A percentile compares a stretch with the other conserved stretches of the same genome.
Evolutionary conservation across 2,113 vertebrate species (phyloP).

Genomic region (Pterocles orientalis): DNA sequence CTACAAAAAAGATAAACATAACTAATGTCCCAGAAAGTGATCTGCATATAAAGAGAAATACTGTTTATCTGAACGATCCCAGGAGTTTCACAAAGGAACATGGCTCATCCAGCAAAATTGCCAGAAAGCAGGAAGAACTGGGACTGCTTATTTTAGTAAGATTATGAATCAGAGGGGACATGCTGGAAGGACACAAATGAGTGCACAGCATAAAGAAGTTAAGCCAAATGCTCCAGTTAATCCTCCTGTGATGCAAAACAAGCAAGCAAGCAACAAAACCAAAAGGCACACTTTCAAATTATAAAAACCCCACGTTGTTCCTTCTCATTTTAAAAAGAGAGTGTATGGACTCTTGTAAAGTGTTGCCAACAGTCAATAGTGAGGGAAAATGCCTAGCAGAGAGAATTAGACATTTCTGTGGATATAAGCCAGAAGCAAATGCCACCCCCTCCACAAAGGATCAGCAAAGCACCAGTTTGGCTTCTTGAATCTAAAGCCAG

Average conservation of each 20-base stretch:
- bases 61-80: background rate
- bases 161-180: background rate
- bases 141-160: background rate
- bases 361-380: background rate
- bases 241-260: background rate
- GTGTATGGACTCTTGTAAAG: background rate
- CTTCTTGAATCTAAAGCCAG: background rate
- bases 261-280: background rate
- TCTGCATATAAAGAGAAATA: background rate
- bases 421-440: background rate
- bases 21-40: background rate
- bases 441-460: background rate
- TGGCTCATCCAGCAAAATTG: background rate
- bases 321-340: background rate
- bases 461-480: background rate
- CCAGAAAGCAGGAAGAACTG: background rate
- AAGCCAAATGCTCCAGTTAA: slow-evolving; percentile 16
- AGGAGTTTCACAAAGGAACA: background rate
- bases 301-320: rapidly evolving
- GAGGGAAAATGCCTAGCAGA: background rate
- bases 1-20: background rate
- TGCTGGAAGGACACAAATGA: background rate
- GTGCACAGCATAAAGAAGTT: background rate
- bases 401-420: background rate
- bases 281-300: background rate